Evolutionary conservation across 2,797 vertebrate species (phyloP), one percentile per base, ranked within the genome.

Genomic region (Sebastes alutus): DNA sequence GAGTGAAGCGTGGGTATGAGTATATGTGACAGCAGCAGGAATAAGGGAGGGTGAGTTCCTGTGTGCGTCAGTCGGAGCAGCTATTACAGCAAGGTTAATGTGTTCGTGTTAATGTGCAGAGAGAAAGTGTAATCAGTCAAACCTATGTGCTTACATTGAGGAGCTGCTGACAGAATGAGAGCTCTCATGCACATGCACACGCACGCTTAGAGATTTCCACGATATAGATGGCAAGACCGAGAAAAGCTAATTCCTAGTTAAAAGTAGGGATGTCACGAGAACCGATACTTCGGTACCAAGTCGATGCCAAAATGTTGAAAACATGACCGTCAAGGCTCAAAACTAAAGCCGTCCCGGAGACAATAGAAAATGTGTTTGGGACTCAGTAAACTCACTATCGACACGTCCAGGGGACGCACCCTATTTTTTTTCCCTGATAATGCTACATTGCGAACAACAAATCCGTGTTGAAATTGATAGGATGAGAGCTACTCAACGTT

Each of bases 41-140:
- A 85, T 83, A 71, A 81, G 85, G 68, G 62, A 54, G 77, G 30
- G 62, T 38, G 60, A 38, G 60, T 23, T 64, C 30, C 2, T 58
- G 69, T 74, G 69, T 78, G 82, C n/a, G 68, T 88, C 84, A 75
- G 63, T 84, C 67, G 42, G 52, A 64, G 73, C 74, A 65, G 88
- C 82, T 69, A 88, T 84, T 86, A 86, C 60, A 83, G 81, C 81
- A 89, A 92, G 91, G 90, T 90, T 90, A 90, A 88, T 83, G 82
- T 82, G 80, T 68, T 49, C 3, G 30, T 78, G 82, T 79, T 88
- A 86, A 90, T 88, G 83, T 86, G 81, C 72, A 76, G 77, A 56
- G 54, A 49, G 79, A 83, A 78, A 84, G 72, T 46, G 77, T 59
- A 60, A 84, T 89, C 84, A 82, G 65, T 88, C 72, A 88, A 81